Evolutionary conservation across 2,113 vertebrate genomes (phyloP), one percentile per base, ranked within the genome.

Genomic region (Orientallactaga bullata): DNA sequence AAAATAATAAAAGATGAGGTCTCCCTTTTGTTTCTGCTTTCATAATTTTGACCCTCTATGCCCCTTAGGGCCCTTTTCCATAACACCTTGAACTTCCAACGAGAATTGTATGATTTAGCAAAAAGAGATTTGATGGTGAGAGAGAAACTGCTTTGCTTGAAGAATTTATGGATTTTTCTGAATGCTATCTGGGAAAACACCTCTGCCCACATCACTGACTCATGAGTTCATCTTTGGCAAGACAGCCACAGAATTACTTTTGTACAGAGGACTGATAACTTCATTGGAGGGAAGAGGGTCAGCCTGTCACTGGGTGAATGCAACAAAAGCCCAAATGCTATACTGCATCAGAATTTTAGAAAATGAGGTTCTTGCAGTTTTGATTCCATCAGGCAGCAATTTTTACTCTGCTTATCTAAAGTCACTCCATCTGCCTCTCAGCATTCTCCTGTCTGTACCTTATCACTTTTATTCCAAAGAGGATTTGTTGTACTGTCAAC

Each of bases 201-300:
- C 91, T 85, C 95, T 96, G 85, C 86, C 97, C 96, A 96, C 95
- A 97, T 96, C 97, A 95, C 96, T 97, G 97, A 98, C 97, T 98
- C 97, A 97, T 97, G 96, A 97, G 95, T 94, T 96, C 97, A 97
- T 97, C 97, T 98, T 95, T 95, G 81, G 37, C 86, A 96, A 97
- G 96, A 97, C 96, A 98, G 97, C 69, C 84, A 92, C 88, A 97
- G 96, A 98, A 98, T 98, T 97, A 95, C 96, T 97, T 97, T 97
- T 96, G 95, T 96, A 96, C 72, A 93, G 86, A 97, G 95, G 96
- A 97, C 93, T 94, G 96, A 98, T 98, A 98, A 96, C 93, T 96
- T 97, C 94, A 96, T 94, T 63, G 81, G 74, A 77, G 87, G 97
- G 91, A 97, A 96, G 94, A 97, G 97, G 97, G 97, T 96, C 95